Percentiles rank a stretch among this genome's conserved stretches.
Evolutionary conservation across 23 tunicate genomes (phyloP).

Genomic region (Oikopleura vanhoeffeni): DNA sequence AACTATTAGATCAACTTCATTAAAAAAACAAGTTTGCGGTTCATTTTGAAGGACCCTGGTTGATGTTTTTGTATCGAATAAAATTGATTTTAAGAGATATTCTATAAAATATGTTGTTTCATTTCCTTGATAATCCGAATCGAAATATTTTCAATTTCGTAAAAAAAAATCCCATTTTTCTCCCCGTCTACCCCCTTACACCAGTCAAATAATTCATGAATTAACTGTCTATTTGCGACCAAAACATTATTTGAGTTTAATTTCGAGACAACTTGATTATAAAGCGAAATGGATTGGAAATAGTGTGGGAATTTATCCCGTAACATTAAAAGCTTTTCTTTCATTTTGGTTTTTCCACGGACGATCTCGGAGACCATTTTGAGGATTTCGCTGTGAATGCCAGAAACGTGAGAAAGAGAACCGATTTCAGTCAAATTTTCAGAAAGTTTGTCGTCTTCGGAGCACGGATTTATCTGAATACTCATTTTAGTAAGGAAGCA

Average conservation of each 20-base stretch:
- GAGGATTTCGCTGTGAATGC: not conserved
- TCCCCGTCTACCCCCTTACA: not conserved
- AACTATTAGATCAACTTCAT: too few relatives aligned
- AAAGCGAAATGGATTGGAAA: not conserved
- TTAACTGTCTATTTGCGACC: not conserved
- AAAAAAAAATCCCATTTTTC: not conserved
- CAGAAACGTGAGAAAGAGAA: not conserved
- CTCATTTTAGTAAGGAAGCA: too few relatives aligned
- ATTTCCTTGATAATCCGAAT: not conserved
- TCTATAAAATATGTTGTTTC: too few relatives aligned
- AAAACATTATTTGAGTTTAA: not conserved
- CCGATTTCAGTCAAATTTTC: too few relatives aligned
- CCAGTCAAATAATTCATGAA: not conserved
- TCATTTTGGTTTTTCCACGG: not conserved
- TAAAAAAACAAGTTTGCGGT: too few relatives aligned
- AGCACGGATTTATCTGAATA: too few relatives aligned
- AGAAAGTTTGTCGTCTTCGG: too few relatives aligned
- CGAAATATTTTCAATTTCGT: not conserved
- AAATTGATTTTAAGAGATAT: too few relatives aligned
- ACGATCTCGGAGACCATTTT: not conserved
- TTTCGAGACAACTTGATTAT: not conserved
- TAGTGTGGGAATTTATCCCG: not conserved
- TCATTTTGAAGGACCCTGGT: too few relatives aligned
- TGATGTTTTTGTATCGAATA: too few relatives aligned
- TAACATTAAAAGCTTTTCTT: not conserved